A percentile compares a stretch with the other conserved stretches of the same genome.
phyloP scores from a whole-genome alignment of 2,113 vertebrate species.

The Salvator merianae region DNA sequence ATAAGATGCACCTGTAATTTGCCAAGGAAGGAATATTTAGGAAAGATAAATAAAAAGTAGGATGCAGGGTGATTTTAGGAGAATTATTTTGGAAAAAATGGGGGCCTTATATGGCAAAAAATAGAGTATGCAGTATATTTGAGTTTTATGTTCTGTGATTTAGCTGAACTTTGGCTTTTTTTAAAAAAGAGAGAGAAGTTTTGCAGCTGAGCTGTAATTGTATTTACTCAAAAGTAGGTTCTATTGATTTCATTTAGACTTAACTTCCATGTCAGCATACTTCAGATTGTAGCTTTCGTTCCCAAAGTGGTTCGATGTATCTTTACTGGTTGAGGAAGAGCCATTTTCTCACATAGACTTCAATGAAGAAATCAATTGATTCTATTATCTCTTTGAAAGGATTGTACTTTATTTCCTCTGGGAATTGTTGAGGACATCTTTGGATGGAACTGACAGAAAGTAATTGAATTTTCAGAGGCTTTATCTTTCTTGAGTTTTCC shows the following conservation, averaged over 20 bases:
- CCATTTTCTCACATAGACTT: neutral
- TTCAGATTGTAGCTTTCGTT: neutral
- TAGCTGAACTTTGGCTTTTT: neutral
- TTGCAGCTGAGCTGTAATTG: neutral
- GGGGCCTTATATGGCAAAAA: no score
- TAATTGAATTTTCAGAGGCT: conserved; percentile 23
- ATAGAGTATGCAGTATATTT: neutral
- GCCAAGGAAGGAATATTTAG: no score
- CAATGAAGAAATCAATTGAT: conserved; percentile 12
- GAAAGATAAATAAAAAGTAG: no score
- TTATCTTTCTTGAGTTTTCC: conserved; percentile 22
- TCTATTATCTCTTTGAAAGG: conserved; percentile 30
- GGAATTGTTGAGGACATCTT: conserved; percentile 26
- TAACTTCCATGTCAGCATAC: conserved; percentile 4
- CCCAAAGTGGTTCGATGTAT: conserved; percentile 3
- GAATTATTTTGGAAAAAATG: no score
- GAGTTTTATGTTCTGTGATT: neutral
- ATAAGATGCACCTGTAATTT: neutral
- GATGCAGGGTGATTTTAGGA: no score
- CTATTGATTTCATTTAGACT: conserved; percentile 25
- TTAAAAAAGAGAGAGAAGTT: neutral
- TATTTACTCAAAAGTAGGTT: conserved; percentile 21
- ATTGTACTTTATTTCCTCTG: conserved; percentile 28
- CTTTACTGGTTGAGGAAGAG: neutral
- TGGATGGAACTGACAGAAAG: conserved; percentile 14